Conservation (phyloP, 2,797 vertebrate species). For the Nothura maculosa region DNA sequence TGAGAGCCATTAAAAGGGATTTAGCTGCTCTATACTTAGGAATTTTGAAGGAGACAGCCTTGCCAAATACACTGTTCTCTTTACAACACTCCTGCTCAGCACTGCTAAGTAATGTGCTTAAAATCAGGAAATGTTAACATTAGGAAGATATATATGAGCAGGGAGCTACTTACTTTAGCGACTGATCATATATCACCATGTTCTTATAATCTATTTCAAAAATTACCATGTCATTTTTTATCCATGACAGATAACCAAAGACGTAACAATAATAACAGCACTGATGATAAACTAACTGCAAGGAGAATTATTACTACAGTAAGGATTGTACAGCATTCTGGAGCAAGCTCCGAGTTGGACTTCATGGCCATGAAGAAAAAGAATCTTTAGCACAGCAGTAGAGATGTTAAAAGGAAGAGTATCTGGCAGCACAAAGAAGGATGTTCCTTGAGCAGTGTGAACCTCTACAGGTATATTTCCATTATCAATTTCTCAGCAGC, state of each 20-base stretch:
- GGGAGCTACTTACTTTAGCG: background rate
- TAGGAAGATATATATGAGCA: background rate
- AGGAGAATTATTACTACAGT: background rate
- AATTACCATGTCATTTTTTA: background rate
- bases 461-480: background rate
- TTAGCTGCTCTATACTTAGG: background rate
- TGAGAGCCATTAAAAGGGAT: background rate
- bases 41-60: background rate
- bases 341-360: background rate
- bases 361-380: background rate
- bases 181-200: rapidly evolving
- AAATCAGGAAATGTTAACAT: background rate
- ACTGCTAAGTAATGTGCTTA: background rate
- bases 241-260: background rate
- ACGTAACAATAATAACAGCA: background rate
- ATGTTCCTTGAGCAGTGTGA: background rate
- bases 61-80: background rate
- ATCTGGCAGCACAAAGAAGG: background rate
- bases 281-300: background rate
- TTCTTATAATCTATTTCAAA: background rate
- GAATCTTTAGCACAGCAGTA: background rate
- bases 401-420: too few species aligned
- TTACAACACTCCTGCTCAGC: background rate
- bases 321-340: background rate
- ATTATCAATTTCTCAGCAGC: background rate